Percentiles rank a stretch among this genome's conserved stretches.
Evolutionary conservation across 1,140 invertebrate species (phyloP).

Genomic region (Drosophila arawakana): DNA sequence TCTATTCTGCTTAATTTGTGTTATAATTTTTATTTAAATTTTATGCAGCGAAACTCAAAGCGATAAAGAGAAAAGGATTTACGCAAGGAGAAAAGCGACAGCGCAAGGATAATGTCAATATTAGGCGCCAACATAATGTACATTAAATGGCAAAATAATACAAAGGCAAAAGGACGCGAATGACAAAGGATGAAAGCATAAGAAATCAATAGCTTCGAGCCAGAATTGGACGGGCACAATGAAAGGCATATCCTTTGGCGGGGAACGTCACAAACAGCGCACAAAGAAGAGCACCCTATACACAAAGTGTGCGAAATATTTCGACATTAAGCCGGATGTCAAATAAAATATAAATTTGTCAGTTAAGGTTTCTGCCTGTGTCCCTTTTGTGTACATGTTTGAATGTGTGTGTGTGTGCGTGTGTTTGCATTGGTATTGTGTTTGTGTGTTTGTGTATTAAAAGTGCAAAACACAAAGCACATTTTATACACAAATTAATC

Average conservation of each 20-base stretch:
- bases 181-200: slow-evolving; percentile 55
- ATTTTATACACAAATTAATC: slow-evolving; percentile 46
- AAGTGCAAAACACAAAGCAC: slow-evolving; percentile 38
- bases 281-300: slow-evolving; percentile 24
- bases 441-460: slow-evolving; percentile 39
- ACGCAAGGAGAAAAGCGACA: slow-evolving; percentile 46
- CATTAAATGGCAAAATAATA: slow-evolving; percentile 84
- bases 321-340: slow-evolving; percentile 72
- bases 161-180: slow-evolving; percentile 53
- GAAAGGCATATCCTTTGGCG: slow-evolving; percentile 36
- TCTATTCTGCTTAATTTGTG: no score
- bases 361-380: slow-evolving; percentile 70
- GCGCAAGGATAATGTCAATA: slow-evolving; percentile 79
- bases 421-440: slow-evolving; percentile 25
- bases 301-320: slow-evolving; percentile 64
- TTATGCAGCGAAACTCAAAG: slow-evolving; percentile 5
- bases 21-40: no score
- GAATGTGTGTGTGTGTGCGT: not conserved
- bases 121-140: slow-evolving; percentile 83
- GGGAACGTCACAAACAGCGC: slow-evolving; percentile 17
- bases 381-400: slow-evolving; percentile 15
- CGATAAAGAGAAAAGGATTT: slow-evolving; percentile 60
- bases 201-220: slow-evolving; percentile 75
- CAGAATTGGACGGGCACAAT: slow-evolving; percentile 50
- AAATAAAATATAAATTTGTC: slow-evolving; percentile 84